Base-by-base conservation (phyloP, 2,113 vertebrate species). In the Serilophus lunatus region DNA sequence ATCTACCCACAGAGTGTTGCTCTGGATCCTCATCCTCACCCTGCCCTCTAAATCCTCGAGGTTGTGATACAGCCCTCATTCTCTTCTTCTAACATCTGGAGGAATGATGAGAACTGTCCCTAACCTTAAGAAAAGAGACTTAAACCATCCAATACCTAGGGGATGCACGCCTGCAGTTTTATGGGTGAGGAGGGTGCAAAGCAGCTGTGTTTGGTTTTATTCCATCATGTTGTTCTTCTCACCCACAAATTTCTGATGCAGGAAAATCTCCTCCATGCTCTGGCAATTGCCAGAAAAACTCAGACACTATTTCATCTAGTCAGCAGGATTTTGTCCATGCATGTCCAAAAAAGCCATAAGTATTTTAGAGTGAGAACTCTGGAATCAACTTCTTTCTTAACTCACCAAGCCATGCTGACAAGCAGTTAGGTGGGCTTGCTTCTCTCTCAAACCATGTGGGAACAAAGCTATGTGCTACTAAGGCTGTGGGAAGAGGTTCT, bases 391-490 rank as follows among this genome's bases (percentile, higher is more conserved):
- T 29, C 40, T 77, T 77, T 18, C 35, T 57, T 36, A 51, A 40
- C 31, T 35, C 22, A 29, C 26, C 33, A 40, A 38, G 6, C 28
- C 14, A 18, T 2, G 2, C 14, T 84, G 31, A 15, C 54, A 78
- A 63, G 35, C 42, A 83, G 15, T 10, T 59, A 13, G 19, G 71
- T 54, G 17, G 28, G 7, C 25, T 69, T 38, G 12, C 18, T 72
- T 24, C 15, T 64, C 5, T 10, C 31, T 17, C 24, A 61, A 3
- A 69, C 25, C 8, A 31, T 11, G 12, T 44, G 38, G 11, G 17
- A 35, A 25, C 40, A 82, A 76, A 57, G 44, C 33, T 64, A 26
- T 0, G 3, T 0, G 0, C 60, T 54, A 29, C 53, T 16, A 56
- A 69, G 28, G 16, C 28, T 35, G 4, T 35, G 60, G 38, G 13